These are phyloP conservation scores for Psittacara wagleri DNA, from an alignment of 2,113 vertebrate species.

Conservation along the genomic window DNA sequence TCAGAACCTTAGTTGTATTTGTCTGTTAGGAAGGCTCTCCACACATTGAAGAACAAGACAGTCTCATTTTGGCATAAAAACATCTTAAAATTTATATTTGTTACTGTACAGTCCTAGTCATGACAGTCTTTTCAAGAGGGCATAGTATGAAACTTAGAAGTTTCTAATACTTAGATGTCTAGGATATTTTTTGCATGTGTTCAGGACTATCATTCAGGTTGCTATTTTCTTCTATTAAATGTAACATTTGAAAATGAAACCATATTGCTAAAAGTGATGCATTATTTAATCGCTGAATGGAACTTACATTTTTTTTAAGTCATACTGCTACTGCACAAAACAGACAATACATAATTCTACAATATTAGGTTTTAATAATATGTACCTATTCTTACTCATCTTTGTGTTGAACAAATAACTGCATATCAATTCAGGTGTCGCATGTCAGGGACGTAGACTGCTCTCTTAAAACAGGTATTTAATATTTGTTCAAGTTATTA, in stretches of 20 bases:
- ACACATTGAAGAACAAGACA: background rate
- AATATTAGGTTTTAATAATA: background rate
- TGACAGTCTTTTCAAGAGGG: background rate
- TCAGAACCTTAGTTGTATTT: background rate
- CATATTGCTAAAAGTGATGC: background rate
- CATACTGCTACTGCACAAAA: background rate
- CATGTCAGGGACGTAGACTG: background rate
- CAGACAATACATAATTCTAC: background rate
- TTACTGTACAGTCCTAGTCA: background rate
- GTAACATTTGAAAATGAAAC: background rate
- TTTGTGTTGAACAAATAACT: background rate
- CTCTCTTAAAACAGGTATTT: background rate
- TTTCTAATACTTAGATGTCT: background rate
- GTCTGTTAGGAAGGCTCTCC: background rate
- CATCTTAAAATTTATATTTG: background rate
- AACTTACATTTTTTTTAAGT: background rate
- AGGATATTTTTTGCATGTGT: background rate
- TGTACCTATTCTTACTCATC: background rate
- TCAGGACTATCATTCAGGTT: background rate
- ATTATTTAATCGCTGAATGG: background rate
- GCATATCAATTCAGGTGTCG: background rate
- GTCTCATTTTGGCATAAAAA: background rate
- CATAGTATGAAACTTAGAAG: background rate
- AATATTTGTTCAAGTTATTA: background rate
- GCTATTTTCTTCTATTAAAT: background rate